Base-by-base conservation (phyloP, 2,888 invertebrate genomes). In the Cordylochernes scorpioides region DNA sequence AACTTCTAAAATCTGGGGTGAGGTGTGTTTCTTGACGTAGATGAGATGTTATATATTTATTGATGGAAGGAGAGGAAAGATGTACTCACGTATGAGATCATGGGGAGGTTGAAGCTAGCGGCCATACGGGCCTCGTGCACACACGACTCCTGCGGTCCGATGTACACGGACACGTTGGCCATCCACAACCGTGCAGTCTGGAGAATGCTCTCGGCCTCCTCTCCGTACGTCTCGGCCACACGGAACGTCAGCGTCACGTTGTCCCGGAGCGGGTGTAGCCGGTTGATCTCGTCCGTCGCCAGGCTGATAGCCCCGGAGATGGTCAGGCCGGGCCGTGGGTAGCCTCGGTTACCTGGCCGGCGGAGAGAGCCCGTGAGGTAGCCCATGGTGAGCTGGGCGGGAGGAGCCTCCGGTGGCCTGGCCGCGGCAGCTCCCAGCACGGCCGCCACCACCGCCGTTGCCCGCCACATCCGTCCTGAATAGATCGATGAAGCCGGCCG, bases 71-170 rank as follows among this genome's bases (percentile, higher is more conserved):
- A n/a, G n/a, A n/a, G n/a, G n/a, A n/a, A n/a, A n/a, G n/a, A n/a
- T 19, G 9, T 22, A 70, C 78, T 71, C 57, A 86, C 86, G 51
- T 86, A 86, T 41, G 86, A 86, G 48, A 86, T 73, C 86, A 88
- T 86, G 4, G 84, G 82, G 27, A 84, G 58, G 53, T 86, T 82
- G 56, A 86, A 82, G 24, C 82, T 73, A 2, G 82, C 73, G 0
- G 86, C 84, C 67, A 88, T 73, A 41, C 74, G 66, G 0, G 77
- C 86, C 54, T 88, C 86, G 52, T 84, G 80, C 13, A 77, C 68
- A 52, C 86, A 82, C 0, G 80, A 75, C 51, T 78, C 78, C 48
- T 75, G 74, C 0, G 75, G 75, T 1, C 84, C 86, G 42, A 88
- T 74, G 50, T 77, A 82, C 18, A 67, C 84, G 3, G 74, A 69